Evolutionary conservation across 2,888 invertebrate species (phyloP).

Genomic region (Rhyacophila evoluta): DNA sequence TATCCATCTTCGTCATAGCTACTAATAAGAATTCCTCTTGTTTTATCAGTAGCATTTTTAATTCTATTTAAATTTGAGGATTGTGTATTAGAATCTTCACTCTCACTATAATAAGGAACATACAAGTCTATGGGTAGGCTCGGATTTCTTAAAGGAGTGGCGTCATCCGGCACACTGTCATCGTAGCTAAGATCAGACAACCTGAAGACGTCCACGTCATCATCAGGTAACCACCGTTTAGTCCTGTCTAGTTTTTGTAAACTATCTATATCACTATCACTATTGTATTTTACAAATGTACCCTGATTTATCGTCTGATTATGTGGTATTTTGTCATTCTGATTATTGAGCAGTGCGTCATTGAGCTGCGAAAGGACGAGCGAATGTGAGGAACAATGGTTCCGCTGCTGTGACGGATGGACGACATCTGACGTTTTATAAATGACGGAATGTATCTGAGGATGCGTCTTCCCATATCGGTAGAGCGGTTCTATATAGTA

Average conservation of each 20-base stretch:
- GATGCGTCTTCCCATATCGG: slow-evolving; percentile 73
- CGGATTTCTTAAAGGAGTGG: slow-evolving; percentile 72
- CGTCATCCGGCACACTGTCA: slow-evolving; percentile 63
- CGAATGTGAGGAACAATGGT: slow-evolving; percentile 73
- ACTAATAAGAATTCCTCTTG: slow-evolving; percentile 60
- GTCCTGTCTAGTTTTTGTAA: slow-evolving; percentile 60
- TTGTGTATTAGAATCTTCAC: slow-evolving; percentile 65
- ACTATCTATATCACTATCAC: slow-evolving; percentile 58
- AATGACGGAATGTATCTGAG: slow-evolving; percentile 83
- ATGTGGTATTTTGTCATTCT: background rate
- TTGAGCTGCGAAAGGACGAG: slow-evolving; percentile 66
- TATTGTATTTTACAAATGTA: slow-evolving; percentile 56
- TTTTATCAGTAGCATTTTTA: slow-evolving; percentile 69
- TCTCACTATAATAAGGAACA: slow-evolving; percentile 75
- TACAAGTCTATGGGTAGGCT: slow-evolving; percentile 76
- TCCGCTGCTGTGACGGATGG: slow-evolving; percentile 62
- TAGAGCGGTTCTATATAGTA: slow-evolving; percentile 87
- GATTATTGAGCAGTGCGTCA: background rate
- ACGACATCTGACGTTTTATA: slow-evolving; percentile 85
- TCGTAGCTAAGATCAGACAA: slow-evolving; percentile 56
- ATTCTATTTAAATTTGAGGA: slow-evolving; percentile 64
- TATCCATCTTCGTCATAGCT: slow-evolving; percentile 60
- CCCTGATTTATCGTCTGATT: slow-evolving; percentile 55
- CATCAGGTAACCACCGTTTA: slow-evolving; percentile 79
- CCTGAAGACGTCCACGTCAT: slow-evolving; percentile 57